Conservation (phyloP, 2,797 vertebrate genomes). For the Takifugu rubripes region DNA sequence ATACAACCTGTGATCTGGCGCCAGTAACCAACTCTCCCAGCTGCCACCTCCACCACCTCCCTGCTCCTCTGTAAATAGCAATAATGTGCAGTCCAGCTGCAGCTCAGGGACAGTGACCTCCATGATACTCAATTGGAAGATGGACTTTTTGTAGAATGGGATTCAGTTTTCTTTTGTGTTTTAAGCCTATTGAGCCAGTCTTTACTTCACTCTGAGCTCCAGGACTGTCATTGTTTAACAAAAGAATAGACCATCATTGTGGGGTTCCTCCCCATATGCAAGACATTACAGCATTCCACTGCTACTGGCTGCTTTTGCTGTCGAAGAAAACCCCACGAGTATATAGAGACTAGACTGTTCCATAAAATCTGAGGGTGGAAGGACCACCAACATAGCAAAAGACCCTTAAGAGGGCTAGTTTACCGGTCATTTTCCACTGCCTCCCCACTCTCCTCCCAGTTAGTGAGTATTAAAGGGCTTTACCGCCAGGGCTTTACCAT, state of each 20-base stretch:
- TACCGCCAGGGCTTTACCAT: slow-evolving; percentile 22
- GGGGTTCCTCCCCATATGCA: slow-evolving; percentile 34
- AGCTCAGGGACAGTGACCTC: slow-evolving; percentile 50
- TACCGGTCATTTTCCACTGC: slow-evolving; percentile 29
- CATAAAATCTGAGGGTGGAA: slow-evolving; percentile 46
- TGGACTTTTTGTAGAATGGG: slow-evolving; percentile 1
- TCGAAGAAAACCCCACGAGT: slow-evolving; percentile 40
- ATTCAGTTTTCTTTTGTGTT: slow-evolving; percentile 5
- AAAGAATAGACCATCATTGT: slow-evolving; percentile 11
- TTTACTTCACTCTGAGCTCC: slow-evolving; percentile 2
- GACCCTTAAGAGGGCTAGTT: slow-evolving; percentile 42
- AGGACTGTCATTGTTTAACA: slow-evolving; percentile 27
- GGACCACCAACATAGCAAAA: slow-evolving; percentile 64
- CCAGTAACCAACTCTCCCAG: slow-evolving; percentile 41
- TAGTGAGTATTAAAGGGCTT: slow-evolving; percentile 48
- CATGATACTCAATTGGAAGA: slow-evolving; percentile 7
- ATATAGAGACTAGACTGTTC: slow-evolving; percentile 42
- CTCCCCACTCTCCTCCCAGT: slow-evolving; percentile 16
- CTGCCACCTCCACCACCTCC: slow-evolving; percentile 33
- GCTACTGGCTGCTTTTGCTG: slow-evolving; percentile 29
- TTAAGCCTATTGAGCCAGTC: neutral
- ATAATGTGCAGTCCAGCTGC: slow-evolving; percentile 64
- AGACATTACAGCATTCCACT: slow-evolving; percentile 45
- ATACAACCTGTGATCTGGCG: slow-evolving; percentile 58
- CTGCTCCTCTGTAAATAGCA: slow-evolving; percentile 44